phyloP scores from a whole-genome alignment of 2,888 invertebrate genomes.

The Calliopum simillimum region DNA sequence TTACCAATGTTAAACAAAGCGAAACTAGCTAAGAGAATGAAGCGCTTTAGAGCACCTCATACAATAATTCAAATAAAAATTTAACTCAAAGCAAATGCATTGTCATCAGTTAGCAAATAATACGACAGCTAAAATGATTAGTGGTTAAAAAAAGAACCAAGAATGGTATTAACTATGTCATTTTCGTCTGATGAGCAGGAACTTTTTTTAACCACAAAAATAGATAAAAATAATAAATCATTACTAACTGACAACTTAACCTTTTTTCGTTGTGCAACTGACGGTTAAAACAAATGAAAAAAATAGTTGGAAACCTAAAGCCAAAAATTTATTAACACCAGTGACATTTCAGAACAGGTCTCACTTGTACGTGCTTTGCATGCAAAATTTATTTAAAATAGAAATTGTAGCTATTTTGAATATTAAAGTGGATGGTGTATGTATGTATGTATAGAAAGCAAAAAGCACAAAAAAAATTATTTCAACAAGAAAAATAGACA shows the following conservation, averaged over 20 bases:
- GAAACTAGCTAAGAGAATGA: too few relatives aligned
- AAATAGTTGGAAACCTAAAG: background rate
- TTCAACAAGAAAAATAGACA: background rate
- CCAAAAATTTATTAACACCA: background rate
- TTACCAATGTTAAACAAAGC: too few relatives aligned
- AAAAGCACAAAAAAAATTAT: background rate
- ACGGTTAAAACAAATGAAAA: background rate
- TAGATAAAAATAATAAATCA: conserved; percentile 7
- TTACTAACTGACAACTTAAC: background rate
- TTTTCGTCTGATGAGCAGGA: background rate
- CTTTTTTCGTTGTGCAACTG: background rate
- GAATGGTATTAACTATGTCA: background rate
- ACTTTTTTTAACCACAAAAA: background rate
- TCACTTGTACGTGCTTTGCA: background rate
- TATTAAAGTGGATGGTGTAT: background rate
- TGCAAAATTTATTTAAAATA: background rate
- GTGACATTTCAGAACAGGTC: background rate
- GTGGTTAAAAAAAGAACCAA: background rate
- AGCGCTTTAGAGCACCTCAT: too few relatives aligned
- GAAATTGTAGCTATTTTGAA: background rate
- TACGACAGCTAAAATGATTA: conserved; percentile 8
- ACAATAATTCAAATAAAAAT: too few relatives aligned
- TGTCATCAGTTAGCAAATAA: background rate
- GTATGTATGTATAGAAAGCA: too few relatives aligned
- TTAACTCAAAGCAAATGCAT: too few relatives aligned